These are phyloP conservation scores for Zaprionus taronus DNA, from an alignment of 1,140 invertebrate genomes.

Conservation along the genomic window DNA sequence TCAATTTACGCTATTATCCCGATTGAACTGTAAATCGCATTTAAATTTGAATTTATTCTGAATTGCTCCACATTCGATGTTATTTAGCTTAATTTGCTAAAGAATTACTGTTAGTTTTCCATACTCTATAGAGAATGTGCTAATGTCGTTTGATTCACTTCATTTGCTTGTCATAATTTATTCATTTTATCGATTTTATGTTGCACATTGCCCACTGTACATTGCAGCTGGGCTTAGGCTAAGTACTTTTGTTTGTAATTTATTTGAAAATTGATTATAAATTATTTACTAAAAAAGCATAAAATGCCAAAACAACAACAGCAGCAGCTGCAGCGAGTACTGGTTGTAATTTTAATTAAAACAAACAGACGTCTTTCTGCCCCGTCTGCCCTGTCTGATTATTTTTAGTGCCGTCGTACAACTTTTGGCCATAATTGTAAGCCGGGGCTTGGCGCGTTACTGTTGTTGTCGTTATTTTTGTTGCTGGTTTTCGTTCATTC, in stretches of 20 bases:
- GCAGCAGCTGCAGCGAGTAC: slow-evolving; percentile 8
- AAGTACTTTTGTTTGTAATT: slow-evolving; percentile 75
- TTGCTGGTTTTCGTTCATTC: background rate
- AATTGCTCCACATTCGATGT: background rate
- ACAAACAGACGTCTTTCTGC: slow-evolving; percentile 59
- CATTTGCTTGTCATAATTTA: slow-evolving; percentile 22
- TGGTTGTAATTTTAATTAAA: slow-evolving; percentile 74
- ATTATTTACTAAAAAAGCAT: slow-evolving; percentile 70
- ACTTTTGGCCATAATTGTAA: slow-evolving; percentile 70
- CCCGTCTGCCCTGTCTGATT: slow-evolving; percentile 40
- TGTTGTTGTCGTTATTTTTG: slow-evolving; percentile 27
- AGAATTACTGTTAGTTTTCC: background rate
- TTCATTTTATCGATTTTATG: slow-evolving; percentile 9
- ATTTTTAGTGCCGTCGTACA: slow-evolving; percentile 57
- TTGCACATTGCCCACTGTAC: slow-evolving; percentile 30
- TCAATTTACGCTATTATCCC: background rate
- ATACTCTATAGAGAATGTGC: background rate
- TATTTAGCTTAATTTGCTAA: background rate
- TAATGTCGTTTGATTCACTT: background rate
- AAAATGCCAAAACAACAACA: slow-evolving; percentile 39
- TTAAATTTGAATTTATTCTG: background rate
- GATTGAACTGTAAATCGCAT: background rate
- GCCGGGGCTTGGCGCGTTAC: slow-evolving; percentile 16
- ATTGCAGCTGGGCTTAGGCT: slow-evolving; percentile 24
- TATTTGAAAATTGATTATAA: slow-evolving; percentile 78